Evolutionary conservation across 2,797 vertebrate species (phyloP), one percentile per base, ranked within the genome.

Genomic region (Denticeps clupeoides): DNA sequence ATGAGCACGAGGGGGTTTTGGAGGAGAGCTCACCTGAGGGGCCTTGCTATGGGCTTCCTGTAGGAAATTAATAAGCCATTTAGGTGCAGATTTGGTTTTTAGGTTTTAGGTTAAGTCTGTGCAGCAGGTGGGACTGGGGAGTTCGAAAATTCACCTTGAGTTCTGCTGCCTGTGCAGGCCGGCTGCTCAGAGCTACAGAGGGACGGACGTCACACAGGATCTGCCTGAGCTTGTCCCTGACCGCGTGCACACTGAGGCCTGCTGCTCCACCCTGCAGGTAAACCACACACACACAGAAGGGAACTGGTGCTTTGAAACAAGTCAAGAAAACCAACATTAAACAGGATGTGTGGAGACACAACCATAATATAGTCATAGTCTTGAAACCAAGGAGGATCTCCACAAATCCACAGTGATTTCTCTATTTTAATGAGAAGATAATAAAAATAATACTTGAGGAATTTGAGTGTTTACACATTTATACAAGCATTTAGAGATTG

Each of bases 1-100:
- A 0, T 97, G 94, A 48, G 87, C 91, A 1, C 92, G 77, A 0
- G 93, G 94, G 7, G 94, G 94, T 63, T 97, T 97, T 0, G 91
- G 93, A 0, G 93, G 94, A 13, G 89, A 95, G 23, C 77, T 44
- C 46, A 80, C 69, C 71, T 78, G 75, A 40, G 70, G 57, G 28
- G 73, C 31, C 12, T 59, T 48, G 55, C 41, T 76, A 51, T 68
- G 73, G 1, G 70, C 61, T 33, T 66, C 83, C 91, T 97, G 70
- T 48, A 48, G 10, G 41, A 49, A 26, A 41, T 51, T 33, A 31
- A 18, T 15, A 38, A 7, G 8, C n/a, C 22, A 16, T 19, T 13
- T 42, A 29, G 18, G 24, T 13, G 51, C 45, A 11, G 5, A 5
- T 45, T 22, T 13, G 33, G 19, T 33, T 28, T 23, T 18, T 5